Evolutionary conservation across 1,140 invertebrate species (phyloP), one percentile per base, ranked within the genome.

Genomic region (Leptopilina boulardi): DNA sequence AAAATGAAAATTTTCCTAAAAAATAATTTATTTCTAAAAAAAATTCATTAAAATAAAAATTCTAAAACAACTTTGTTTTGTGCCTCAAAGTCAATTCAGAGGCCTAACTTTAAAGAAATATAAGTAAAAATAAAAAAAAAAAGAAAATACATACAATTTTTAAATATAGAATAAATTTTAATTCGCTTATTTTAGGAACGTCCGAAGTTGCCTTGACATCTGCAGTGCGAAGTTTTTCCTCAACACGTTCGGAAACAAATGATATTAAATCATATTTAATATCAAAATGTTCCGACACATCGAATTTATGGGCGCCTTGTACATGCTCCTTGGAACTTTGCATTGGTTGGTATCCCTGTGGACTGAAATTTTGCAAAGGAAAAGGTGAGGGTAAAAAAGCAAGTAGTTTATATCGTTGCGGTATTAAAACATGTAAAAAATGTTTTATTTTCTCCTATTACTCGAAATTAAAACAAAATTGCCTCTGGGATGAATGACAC

Each of bases 341-440:
- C 90, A 95, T 96, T 41, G 93, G 93, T 38, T 91, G 94, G 94
- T 98, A 98, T 91, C 97, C 97, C 0, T 99, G 97, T 91, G 96
- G 96, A 13, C 91, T 98, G 4, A 98, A 98, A 89, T 98, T 98
- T 90, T 99, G 98, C 89, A 96, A 97, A 85, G 96, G 95, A 93
- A 91, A 91, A 87, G 92, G 80, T 74, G 92, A 90, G 89, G 93
- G 82, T 1, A 94, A 94, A 85, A 93, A 94, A 74, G 81, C 87
- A 30, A 86, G 88, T 0, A 90, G 89, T 79, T 94, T 93, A 78
- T 98, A 98, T 90, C 92, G 97, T 15, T 99, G 98, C 90, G 98
- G 98, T 72, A 99, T 99, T 86, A 97, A 98, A 91, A 98, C 97
- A 5, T 99, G 98, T 89, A 94, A 94, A 85, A 95, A 96, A 88